Evolutionary conservation across 1,140 invertebrate species (phyloP).

Genomic region (Apis mellifera): Amel_HAv3.1 CM009935.2:12925001-12925500

Average conservation of each 20-base stretch:
- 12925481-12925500: slow-evolving; percentile 66
- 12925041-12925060: too few relatives aligned
- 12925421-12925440: neutral
- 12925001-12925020: too few relatives aligned
- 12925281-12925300: too few relatives aligned
- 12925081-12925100: neutral
- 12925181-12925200: neutral
- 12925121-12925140: neutral
- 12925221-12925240: too few relatives aligned
- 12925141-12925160: too few relatives aligned
- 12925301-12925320: too few relatives aligned
- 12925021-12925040: too few relatives aligned
- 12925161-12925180: neutral
- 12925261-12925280: too few relatives aligned
- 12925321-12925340: neutral
- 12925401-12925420: neutral
- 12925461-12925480: slow-evolving; percentile 72
- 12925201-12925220: too few relatives aligned
- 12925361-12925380: neutral
- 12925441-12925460: slow-evolving; percentile 68
- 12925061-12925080: neutral
- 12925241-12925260: too few relatives aligned
- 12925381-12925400: neutral
- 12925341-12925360: neutral
- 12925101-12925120: neutral